Evolutionary conservation across 2,113 vertebrate genomes (phyloP).

Genomic region (Triplophysa rosa): DNA sequence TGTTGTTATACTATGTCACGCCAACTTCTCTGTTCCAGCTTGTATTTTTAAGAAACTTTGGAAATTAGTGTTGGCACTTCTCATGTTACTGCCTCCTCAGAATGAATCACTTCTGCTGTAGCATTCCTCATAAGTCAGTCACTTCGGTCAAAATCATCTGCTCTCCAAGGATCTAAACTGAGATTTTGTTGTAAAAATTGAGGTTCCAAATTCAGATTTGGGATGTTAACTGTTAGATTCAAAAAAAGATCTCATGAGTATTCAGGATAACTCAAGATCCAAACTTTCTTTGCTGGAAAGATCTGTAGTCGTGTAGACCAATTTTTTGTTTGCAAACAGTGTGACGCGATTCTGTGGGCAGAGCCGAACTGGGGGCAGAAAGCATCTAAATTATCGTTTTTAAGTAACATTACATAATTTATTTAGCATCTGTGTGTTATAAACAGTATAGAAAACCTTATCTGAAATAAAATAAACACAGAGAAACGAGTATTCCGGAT

Average conservation of each 20-base stretch:
- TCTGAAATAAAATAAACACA: no score
- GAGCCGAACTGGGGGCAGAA: no score
- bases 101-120: slow-evolving; percentile 1
- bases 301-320: not conserved
- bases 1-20: not conserved
- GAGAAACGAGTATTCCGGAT: no score
- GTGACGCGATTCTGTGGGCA: no score
- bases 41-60: slow-evolving; percentile 6
- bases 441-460: no score
- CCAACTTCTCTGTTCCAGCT: slow-evolving; percentile 9
- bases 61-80: not conserved
- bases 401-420: no score
- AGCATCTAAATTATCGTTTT: no score
- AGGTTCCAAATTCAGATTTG: not conserved
- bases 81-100: not conserved
- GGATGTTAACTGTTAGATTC: no score
- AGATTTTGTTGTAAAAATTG: no score
- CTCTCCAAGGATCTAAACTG: not conserved
- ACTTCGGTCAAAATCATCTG: not conserved
- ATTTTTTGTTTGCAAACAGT: no score
- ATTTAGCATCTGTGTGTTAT: no score
- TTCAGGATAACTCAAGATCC: not conserved
- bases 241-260: not conserved
- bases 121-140: slow-evolving; percentile 2
- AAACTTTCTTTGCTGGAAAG: not conserved